Evolutionary conservation across 1,140 invertebrate species (phyloP).

Genomic region (Cheumatopsyche charites): DNA sequence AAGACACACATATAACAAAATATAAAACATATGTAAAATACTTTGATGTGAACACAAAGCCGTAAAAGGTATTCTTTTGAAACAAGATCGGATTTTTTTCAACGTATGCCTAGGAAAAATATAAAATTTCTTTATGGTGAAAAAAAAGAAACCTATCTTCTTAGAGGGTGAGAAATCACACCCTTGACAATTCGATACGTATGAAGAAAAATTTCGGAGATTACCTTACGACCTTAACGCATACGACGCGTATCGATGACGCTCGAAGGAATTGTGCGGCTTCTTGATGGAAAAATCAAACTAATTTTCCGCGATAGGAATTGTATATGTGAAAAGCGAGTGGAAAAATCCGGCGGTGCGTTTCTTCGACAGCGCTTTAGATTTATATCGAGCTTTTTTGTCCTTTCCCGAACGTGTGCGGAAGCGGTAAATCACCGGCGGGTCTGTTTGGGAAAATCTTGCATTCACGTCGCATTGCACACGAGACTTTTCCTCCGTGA

Average conservation of each 20-base stretch:
- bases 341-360: no score
- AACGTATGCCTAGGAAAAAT: neutral
- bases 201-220: neutral
- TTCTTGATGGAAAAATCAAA: neutral
- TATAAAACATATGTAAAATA: no score
- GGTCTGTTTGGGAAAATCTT: neutral
- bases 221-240: neutral
- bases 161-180: conserved; percentile 17
- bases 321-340: no score
- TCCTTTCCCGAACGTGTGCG: no score
- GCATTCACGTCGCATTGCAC: conserved; percentile 10
- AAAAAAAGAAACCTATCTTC: neutral
- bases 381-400: no score
- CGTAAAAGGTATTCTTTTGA: no score
- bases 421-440: no score
- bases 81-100: neutral
- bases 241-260: neutral
- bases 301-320: no score
- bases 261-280: conserved; percentile 2
- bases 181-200: conserved; percentile 21
- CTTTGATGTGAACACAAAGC: no score
- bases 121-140: conserved; percentile 6
- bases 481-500: neutral
- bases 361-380: no score
- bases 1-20: neutral